Conservation (phyloP, 2,888 invertebrate species). For the Mythimna lalbum region DNA sequence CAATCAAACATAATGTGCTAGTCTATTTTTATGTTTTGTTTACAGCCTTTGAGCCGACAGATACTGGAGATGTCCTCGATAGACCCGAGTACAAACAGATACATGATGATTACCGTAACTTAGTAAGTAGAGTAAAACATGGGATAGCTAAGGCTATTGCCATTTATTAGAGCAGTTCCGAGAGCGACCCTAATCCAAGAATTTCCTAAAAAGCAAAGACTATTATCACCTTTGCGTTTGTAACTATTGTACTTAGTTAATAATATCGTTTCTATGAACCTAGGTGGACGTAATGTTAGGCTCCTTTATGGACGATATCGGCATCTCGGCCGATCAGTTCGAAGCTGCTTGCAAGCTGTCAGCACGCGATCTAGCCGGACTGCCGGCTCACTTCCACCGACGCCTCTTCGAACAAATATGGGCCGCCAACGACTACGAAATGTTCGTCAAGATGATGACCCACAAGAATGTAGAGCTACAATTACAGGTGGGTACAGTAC, state of each 20-base stretch:
- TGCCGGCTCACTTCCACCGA: constrained; percentile 91
- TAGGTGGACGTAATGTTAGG: constrained; percentile 97
- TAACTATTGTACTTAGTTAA: background rate
- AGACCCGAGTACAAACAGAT: constrained; percentile 94
- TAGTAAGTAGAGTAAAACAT: constrained; percentile 88
- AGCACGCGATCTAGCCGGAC: constrained; percentile 84
- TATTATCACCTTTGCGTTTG: too few species aligned
- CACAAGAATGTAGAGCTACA: constrained; percentile 98
- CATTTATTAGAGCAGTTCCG: background rate
- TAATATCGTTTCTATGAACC: constrained; percentile 6
- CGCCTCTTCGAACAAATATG: constrained; percentile 94
- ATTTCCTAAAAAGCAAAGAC: background rate
- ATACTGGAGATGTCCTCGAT: constrained; percentile 91
- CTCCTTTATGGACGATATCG: constrained; percentile 98
- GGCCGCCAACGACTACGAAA: constrained; percentile 97
- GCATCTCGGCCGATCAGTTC: constrained; percentile 96
- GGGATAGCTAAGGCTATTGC: background rate
- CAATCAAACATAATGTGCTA: background rate
- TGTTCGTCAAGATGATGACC: constrained; percentile 98
- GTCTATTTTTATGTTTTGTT: constrained; percentile 23
- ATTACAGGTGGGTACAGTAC: constrained; percentile 87
- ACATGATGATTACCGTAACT: constrained; percentile 96
- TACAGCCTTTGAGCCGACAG: constrained; percentile 96
- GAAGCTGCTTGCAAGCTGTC: constrained; percentile 93
- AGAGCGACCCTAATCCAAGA: background rate